Percentiles rank a stretch among this genome's conserved stretches.
These are phyloP conservation scores for Athetis lepigone DNA, from an alignment of 2,888 invertebrate species.

Conservation along the genomic window DNA sequence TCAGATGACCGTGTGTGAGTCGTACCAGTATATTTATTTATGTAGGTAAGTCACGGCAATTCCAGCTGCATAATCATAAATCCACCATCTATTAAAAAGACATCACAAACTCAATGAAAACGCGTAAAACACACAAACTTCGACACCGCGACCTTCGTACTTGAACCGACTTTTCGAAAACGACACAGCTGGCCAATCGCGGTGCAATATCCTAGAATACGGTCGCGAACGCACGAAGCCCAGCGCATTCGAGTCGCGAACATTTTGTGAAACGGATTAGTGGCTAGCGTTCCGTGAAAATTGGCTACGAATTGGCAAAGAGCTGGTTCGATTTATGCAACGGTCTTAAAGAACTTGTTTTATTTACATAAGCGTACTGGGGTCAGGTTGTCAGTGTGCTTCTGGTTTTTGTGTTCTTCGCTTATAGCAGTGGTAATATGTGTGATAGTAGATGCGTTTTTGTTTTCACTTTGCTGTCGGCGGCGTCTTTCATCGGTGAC, in stretches of 20 bases:
- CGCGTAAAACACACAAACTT: slow-evolving; percentile 37
- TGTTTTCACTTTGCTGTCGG: slow-evolving; percentile 74
- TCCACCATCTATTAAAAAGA: too few relatives aligned
- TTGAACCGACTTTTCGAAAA: slow-evolving; percentile 62
- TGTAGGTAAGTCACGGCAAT: slow-evolving; percentile 30
- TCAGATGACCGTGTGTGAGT: too few relatives aligned
- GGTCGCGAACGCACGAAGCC: slow-evolving; percentile 65
- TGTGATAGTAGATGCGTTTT: slow-evolving; percentile 78
- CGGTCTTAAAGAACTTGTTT: slow-evolving; percentile 85
- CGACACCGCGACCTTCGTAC: slow-evolving; percentile 60
- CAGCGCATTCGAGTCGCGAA: slow-evolving; percentile 65
- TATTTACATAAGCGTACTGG: slow-evolving; percentile 82
- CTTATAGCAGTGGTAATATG: slow-evolving; percentile 74
- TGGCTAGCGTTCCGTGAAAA: slow-evolving; percentile 85
- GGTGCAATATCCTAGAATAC: slow-evolving; percentile 72
- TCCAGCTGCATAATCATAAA: slow-evolving; percentile 1
- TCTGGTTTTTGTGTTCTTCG: slow-evolving; percentile 62
- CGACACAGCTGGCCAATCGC: slow-evolving; percentile 52
- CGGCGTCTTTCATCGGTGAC: slow-evolving; percentile 71
- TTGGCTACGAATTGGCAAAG: slow-evolving; percentile 84
- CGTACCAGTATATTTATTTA: background rate
- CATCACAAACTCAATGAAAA: slow-evolving; percentile 16
- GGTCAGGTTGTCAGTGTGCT: slow-evolving; percentile 79
- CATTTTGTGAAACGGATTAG: slow-evolving; percentile 83
- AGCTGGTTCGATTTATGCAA: slow-evolving; percentile 86